phyloP scores from a whole-genome alignment of 1,140 invertebrate species.

The Lordiphosa clarofinis region DNA sequence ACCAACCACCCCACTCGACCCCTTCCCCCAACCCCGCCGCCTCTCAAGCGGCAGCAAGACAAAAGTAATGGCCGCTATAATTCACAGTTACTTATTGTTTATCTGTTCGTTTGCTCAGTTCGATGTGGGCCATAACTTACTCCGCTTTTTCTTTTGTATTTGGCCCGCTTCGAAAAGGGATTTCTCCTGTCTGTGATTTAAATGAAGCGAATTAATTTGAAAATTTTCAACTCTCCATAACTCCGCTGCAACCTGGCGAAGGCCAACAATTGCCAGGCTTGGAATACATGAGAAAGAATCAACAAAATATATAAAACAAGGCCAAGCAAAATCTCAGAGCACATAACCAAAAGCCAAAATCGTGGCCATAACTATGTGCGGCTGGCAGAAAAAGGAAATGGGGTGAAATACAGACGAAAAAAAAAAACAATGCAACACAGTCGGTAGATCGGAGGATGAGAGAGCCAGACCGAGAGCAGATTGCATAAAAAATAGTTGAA shows the following conservation, averaged over 20 bases:
- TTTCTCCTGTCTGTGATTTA: conserved; percentile 53
- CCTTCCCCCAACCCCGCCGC: conserved; percentile 2
- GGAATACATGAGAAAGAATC: background rate
- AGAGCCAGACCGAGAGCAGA: conserved; percentile 42
- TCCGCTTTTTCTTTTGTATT: conserved; percentile 17
- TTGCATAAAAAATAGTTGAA: conserved; percentile 73
- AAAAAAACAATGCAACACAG: conserved; percentile 27
- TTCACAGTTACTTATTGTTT: conserved; percentile 79
- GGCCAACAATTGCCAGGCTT: conserved; percentile 14
- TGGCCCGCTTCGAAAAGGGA: background rate
- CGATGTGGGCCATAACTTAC: conserved; percentile 69
- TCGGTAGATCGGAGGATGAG: conserved; percentile 14
- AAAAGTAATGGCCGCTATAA: conserved; percentile 76
- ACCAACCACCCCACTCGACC: conserved; percentile 18
- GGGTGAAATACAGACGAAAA: conserved; percentile 49
- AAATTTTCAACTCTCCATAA: conserved; percentile 34
- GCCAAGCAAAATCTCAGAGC: conserved; percentile 59
- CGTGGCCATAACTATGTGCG: conserved; percentile 76
- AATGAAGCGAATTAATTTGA: conserved; percentile 73
- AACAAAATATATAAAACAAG: conserved; percentile 20
- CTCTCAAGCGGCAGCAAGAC: conserved; percentile 13
- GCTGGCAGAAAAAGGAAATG: conserved; percentile 44
- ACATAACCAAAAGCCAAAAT: conserved; percentile 68
- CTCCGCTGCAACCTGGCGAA: background rate
- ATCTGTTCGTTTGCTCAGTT: conserved; percentile 71